These are phyloP conservation scores for Andrena bicolor DNA, from an alignment of 2,888 invertebrate genomes.

Conservation along the genomic window DNA sequence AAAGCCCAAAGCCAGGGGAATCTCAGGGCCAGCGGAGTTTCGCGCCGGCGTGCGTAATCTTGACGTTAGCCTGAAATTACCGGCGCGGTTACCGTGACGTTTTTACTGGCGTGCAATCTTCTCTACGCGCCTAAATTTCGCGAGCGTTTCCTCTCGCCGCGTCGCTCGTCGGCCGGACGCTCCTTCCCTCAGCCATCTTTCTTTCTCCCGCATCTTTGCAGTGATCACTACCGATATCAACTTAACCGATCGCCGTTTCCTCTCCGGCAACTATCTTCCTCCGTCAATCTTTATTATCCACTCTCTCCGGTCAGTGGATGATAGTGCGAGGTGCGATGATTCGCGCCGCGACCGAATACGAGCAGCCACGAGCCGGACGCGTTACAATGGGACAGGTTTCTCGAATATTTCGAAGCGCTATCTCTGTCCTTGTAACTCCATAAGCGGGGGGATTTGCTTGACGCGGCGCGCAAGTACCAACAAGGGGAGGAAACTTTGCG, in stretches of 20 bases:
- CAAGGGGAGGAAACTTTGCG: slow-evolving; percentile 49
- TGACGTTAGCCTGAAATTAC: slow-evolving; percentile 49
- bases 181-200: no score
- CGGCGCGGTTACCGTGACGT: slow-evolving; percentile 45
- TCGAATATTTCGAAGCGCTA: slow-evolving; percentile 30
- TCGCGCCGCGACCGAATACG: not conserved
- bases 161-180: not conserved
- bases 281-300: no score
- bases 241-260: no score
- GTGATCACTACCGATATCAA: no score
- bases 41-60: slow-evolving; percentile 48
- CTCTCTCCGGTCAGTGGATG: no score
- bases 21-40: slow-evolving; percentile 41
- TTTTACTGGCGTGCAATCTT: slow-evolving; percentile 44
- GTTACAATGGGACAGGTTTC: slow-evolving; percentile 16
- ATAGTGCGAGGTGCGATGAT: not conserved
- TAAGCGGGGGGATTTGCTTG: slow-evolving; percentile 32
- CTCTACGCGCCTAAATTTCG: slow-evolving; percentile 42
- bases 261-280: no score
- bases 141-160: not conserved
- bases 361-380: not conserved
- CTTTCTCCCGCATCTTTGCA: no score
- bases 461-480: slow-evolving; percentile 19
- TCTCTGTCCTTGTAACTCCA: slow-evolving; percentile 18
- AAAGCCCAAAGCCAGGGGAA: slow-evolving; percentile 23